A percentile compares a stretch with the other conserved stretches of the same genome.
Conservation (phyloP, 2,888 invertebrate genomes). For the Callimorpha dominula region DNA sequence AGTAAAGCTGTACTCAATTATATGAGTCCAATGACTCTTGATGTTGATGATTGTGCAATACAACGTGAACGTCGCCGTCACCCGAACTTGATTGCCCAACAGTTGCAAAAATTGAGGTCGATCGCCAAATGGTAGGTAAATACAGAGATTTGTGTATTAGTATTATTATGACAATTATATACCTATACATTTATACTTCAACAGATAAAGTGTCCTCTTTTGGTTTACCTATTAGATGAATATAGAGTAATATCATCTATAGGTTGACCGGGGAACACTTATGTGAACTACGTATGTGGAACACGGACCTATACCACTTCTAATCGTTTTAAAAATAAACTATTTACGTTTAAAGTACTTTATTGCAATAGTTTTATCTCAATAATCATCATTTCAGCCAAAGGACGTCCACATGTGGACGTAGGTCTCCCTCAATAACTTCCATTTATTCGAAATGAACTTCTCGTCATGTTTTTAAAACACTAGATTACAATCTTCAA, state of each 20-base stretch:
- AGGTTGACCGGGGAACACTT: not conserved
- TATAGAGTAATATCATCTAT: too few species aligned
- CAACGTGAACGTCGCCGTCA: constrained; percentile 55
- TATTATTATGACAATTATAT: not conserved
- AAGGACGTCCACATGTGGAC: too few species aligned
- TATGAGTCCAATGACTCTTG: constrained; percentile 70
- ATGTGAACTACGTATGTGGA: not conserved
- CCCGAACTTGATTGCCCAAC: constrained; percentile 68
- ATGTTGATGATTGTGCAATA: constrained; percentile 63
- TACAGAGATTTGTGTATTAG: constrained; percentile 1
- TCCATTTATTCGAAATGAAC: too few species aligned
- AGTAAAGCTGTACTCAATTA: constrained; percentile 5
- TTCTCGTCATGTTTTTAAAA: too few species aligned
- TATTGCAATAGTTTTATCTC: too few species aligned
- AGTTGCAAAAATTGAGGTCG: constrained; percentile 71
- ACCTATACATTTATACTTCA: too few species aligned
- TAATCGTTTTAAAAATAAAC: not conserved
- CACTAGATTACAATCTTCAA: too few species aligned
- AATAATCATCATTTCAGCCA: too few species aligned
- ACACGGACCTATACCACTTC: not conserved
- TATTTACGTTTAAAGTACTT: not conserved
- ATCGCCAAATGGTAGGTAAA: constrained; percentile 21
- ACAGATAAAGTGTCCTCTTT: not conserved
- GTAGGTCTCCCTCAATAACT: too few species aligned
- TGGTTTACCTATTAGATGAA: not conserved